A percentile compares a stretch with the other conserved stretches of the same genome.
Evolutionary conservation across 2,888 invertebrate species (phyloP).

Genomic region (Chymomyza amoena): DNA sequence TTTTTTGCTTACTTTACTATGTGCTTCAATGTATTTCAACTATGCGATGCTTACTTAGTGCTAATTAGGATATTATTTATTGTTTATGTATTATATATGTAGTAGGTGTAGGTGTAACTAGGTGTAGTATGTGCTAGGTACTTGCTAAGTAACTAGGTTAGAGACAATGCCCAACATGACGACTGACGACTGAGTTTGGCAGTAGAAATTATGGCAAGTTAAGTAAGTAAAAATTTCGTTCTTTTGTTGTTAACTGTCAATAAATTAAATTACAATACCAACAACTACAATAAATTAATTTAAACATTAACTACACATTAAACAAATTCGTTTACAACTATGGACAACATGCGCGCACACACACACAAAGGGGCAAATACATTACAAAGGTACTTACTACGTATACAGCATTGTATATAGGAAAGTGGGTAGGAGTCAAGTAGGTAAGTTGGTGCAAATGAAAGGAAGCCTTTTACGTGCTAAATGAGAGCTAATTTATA

Average conservation of each 20-base stretch:
- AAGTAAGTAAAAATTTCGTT: conserved; percentile 53
- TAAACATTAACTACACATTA: conserved; percentile 60
- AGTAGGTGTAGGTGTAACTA: conserved; percentile 10
- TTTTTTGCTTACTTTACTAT: background rate
- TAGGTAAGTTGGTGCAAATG: background rate
- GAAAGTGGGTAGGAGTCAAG: conserved; percentile 1
- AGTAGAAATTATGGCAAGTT: conserved; percentile 60
- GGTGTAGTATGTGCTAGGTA: background rate
- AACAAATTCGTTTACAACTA: conserved; percentile 49
- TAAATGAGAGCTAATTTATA: conserved; percentile 53
- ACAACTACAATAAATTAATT: conserved; percentile 73
- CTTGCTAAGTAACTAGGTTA: background rate
- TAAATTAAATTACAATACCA: conserved; percentile 67
- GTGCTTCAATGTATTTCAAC: conserved; percentile 36
- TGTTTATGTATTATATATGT: background rate
- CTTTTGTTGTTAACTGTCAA: conserved; percentile 37
- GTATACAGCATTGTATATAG: conserved; percentile 15
- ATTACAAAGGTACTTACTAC: conserved; percentile 20
- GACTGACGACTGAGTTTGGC: background rate
- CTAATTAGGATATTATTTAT: background rate
- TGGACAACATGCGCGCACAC: conserved; percentile 26
- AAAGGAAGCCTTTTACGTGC: conserved; percentile 30
- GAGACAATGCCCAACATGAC: background rate
- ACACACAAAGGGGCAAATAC: conserved; percentile 17
- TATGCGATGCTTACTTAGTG: background rate